These are phyloP conservation scores for Monopterus albus DNA, from an alignment of 2,113 vertebrate species.

Conservation along the genomic window DNA sequence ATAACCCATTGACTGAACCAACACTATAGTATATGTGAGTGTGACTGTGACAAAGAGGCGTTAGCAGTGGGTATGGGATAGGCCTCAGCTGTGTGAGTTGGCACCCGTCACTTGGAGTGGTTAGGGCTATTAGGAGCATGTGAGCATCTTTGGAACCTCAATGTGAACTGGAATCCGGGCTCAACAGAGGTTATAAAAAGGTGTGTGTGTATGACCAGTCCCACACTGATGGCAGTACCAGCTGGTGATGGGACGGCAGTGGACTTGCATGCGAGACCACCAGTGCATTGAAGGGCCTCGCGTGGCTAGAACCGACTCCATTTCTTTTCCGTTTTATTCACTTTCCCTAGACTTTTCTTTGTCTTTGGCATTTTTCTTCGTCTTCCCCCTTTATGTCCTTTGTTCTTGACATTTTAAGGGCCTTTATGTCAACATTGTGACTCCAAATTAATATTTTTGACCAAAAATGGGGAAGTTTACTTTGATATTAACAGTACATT, in stretches of 20 bases:
- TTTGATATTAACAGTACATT: no score
- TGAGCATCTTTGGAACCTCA: slow-evolving; percentile 64
- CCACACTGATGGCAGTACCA: slow-evolving; percentile 62
- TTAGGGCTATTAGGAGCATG: slow-evolving; percentile 60
- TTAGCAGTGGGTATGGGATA: slow-evolving; percentile 34
- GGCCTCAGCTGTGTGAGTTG: slow-evolving; percentile 69
- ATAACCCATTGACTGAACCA: slow-evolving; percentile 52
- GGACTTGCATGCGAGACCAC: slow-evolving; percentile 37
- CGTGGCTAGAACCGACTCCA: not conserved
- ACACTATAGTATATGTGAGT: slow-evolving; percentile 25
- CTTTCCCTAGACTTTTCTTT: not conserved
- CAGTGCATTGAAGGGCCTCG: slow-evolving; percentile 16
- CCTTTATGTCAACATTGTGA: not conserved
- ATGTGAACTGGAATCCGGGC: slow-evolving; percentile 67
- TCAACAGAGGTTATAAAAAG: slow-evolving; percentile 77
- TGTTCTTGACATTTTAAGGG: not conserved
- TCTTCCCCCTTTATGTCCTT: no score
- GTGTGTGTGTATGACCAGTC: slow-evolving; percentile 50
- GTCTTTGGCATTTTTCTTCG: no score
- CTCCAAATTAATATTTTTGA: not conserved
- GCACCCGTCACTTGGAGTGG: slow-evolving; percentile 56
- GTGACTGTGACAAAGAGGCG: slow-evolving; percentile 14
- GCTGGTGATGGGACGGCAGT: slow-evolving; percentile 57
- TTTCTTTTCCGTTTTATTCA: not conserved
- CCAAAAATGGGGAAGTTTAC: not conserved